Conservation (phyloP, 1,140 invertebrate species). For the Tetragnatha versicolor region DNA sequence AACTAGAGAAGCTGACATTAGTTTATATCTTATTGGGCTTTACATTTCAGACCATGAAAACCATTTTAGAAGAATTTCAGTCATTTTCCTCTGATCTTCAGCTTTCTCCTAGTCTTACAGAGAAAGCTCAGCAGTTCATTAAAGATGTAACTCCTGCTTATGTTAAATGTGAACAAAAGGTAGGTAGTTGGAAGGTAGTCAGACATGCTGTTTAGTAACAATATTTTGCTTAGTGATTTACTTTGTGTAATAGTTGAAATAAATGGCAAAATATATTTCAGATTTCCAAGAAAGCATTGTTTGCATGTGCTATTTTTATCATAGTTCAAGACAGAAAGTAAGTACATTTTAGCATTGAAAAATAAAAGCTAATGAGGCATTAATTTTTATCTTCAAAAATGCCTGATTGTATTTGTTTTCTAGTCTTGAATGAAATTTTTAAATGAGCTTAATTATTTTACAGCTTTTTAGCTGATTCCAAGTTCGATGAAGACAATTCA, state of each 20-base stretch:
- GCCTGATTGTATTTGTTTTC: not conserved
- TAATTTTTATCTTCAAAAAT: not conserved
- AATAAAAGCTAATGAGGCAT: not conserved
- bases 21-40: not conserved
- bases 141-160: constrained; percentile 7
- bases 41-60: constrained; percentile 2
- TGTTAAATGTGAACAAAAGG: constrained; percentile 10
- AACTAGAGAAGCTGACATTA: not conserved
- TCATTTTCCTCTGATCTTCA: constrained; percentile 13
- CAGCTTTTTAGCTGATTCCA: not conserved
- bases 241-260: too few relatives aligned
- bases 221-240: too few relatives aligned
- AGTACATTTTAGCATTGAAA: not conserved
- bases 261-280: too few relatives aligned
- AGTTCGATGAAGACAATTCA: not conserved
- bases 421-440: not conserved
- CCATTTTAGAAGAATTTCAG: not conserved
- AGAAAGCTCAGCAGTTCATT: not conserved
- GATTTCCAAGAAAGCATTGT: constrained; percentile 20
- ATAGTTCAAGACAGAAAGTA: constrained; percentile 30
- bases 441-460: not conserved
- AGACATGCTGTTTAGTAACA: not conserved
- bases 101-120: not conserved
- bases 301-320: constrained; percentile 18
- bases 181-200: not conserved